A percentile compares a stretch with the other conserved stretches of the same genome.
phyloP scores from a whole-genome alignment of 2,113 vertebrate species.

The Lutjanus erythropterus region DNA sequence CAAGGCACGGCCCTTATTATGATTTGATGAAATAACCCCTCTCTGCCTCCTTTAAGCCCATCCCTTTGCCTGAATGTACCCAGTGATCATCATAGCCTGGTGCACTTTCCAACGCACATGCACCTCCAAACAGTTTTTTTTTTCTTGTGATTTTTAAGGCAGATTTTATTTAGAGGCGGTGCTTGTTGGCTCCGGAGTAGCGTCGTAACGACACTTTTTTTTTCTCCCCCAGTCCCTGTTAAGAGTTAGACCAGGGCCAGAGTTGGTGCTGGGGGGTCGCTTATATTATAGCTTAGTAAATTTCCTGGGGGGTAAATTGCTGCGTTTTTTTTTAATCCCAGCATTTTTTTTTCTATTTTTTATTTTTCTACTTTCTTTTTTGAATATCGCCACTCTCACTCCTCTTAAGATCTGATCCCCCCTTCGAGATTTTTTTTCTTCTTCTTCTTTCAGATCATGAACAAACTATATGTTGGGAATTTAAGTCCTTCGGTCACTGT shows the following conservation, averaged over 20 bases:
- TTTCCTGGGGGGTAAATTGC: slow-evolving; percentile 80
- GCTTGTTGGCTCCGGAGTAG: slow-evolving; percentile 85
- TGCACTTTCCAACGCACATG: slow-evolving; percentile 72
- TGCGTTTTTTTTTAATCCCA: slow-evolving; percentile 68
- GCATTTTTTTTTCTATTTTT: slow-evolving; percentile 61
- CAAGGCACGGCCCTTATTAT: slow-evolving; percentile 67
- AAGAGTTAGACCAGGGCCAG: slow-evolving; percentile 87
- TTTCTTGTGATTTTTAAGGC: slow-evolving; percentile 82
- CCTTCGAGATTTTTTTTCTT: slow-evolving; percentile 71
- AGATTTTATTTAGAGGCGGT: slow-evolving; percentile 88
- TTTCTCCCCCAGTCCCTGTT: slow-evolving; percentile 80
- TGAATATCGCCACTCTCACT: slow-evolving; percentile 64
- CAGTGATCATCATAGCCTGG: slow-evolving; percentile 68
- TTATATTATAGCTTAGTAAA: slow-evolving; percentile 77
- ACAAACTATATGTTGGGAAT: slow-evolving; percentile 97
- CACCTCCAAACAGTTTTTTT: slow-evolving; percentile 77
- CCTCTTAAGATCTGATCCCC: slow-evolving; percentile 62
- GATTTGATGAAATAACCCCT: slow-evolving; percentile 76
- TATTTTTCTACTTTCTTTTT: slow-evolving; percentile 72
- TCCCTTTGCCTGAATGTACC: slow-evolving; percentile 70
- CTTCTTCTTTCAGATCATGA: slow-evolving; percentile 88
- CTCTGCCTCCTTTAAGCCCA: slow-evolving; percentile 73
- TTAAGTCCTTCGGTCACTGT: slow-evolving; percentile 94
- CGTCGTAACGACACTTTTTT: slow-evolving; percentile 87
- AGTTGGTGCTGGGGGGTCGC: slow-evolving; percentile 86